Evolutionary conservation across 2,888 invertebrate genomes (phyloP).

Genomic region (Agonopterix heracliana): DNA sequence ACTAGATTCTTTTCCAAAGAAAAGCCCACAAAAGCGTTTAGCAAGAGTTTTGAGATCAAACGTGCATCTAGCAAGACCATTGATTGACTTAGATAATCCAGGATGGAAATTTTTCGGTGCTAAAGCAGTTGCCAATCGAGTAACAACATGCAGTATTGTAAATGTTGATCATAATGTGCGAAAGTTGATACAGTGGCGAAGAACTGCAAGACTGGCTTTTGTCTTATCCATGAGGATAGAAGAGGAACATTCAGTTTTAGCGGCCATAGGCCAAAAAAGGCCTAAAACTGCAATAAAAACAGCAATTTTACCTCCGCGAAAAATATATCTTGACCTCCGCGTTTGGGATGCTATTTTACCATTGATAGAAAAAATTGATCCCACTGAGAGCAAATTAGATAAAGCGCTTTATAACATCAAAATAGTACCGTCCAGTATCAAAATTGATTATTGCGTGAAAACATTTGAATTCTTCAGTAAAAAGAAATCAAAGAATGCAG

Average conservation of each 20-base stretch:
- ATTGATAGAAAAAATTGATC: slow-evolving; percentile 23
- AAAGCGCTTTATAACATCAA: slow-evolving; percentile 14
- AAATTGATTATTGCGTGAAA: slow-evolving; percentile 33
- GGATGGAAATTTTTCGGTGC: slow-evolving; percentile 37
- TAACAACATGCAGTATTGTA: slow-evolving; percentile 24
- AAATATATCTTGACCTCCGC: slow-evolving; percentile 15
- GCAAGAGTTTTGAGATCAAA: slow-evolving; percentile 34
- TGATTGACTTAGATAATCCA: slow-evolving; percentile 25
- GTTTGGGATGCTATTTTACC: slow-evolving; percentile 40
- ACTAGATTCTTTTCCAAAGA: slow-evolving; percentile 10
- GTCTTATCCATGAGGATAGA: slow-evolving; percentile 27
- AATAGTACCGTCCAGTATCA: slow-evolving; percentile 28
- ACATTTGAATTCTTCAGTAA: slow-evolving; percentile 23
- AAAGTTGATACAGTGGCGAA: slow-evolving; percentile 28
- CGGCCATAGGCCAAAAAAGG: slow-evolving; percentile 21
- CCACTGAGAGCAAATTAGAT: slow-evolving; percentile 9
- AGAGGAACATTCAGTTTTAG: slow-evolving; percentile 21
- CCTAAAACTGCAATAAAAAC: slow-evolving; percentile 33
- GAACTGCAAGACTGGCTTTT: slow-evolving; percentile 32
- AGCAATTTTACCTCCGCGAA: slow-evolving; percentile 24
- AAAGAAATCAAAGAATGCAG: slow-evolving; percentile 16
- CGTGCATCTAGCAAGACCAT: slow-evolving; percentile 33
- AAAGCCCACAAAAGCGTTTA: slow-evolving; percentile 16
- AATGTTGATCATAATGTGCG: slow-evolving; percentile 23
- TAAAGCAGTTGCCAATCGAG: slow-evolving; percentile 38